Base-by-base conservation (phyloP, 2,888 invertebrate genomes). In the Plagodis pulveraria region DNA sequence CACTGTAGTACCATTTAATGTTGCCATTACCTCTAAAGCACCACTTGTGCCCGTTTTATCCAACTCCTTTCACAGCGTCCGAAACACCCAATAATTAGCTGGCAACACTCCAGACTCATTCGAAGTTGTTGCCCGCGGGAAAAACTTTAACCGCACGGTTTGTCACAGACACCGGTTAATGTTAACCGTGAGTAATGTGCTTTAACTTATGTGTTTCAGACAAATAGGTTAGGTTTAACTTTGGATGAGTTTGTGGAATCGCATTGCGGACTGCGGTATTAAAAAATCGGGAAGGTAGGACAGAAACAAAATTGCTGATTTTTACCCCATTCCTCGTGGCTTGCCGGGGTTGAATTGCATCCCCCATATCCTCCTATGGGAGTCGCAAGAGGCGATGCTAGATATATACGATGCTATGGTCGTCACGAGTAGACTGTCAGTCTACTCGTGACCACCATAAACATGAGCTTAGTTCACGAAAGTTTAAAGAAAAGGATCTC, bases 81-180 rank as follows among this genome's bases (percentile, higher is more conserved):
- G 49, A 51, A 65, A 63, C 66, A 61, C 35, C 56, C 63, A 62
- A 58, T 70, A 72, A 72, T 72, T 69, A 71, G 70, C 71, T 71
- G 72, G 71, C 72, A 69, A 59, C 69, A 63, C 67, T 72, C 68
- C 66, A 69, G 52, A 47, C 48, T 56, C 63, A 51, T 66, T 69
- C 61, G 56, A 63, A 60, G 56, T 67, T 58, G 50, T 63, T 65
- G 65, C 63, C 65, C 56, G 54, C 57, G 62, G 64, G 63, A 66
- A 67, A 67, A 69, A 66, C 69, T 65, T 62, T 56, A 69, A 64
- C 61, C 59, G 61, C 47, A 55, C 48, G 50, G 63, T 59, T 65
- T 69, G 65, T 63, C 65, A 49, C 63, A 55, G 58, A 55, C 66
- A 63, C 59, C 35, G 56, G 54, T 44, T 36, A 59, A 50, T 42